Conservation (phyloP, 2,113 vertebrate genomes). For the Nothoprocta perdicaria region DNA sequence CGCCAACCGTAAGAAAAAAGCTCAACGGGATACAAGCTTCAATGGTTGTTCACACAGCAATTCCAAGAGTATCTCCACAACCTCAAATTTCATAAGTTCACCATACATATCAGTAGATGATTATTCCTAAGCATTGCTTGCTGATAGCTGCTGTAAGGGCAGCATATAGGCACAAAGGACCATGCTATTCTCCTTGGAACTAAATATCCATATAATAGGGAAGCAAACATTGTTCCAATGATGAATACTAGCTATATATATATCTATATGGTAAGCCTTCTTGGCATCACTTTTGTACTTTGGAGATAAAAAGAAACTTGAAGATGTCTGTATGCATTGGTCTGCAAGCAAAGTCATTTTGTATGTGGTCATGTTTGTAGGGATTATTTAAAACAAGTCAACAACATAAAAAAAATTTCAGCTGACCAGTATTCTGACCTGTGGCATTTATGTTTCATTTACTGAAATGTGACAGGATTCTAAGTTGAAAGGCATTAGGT, state of each 20-base stretch:
- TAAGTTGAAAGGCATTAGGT: not conserved
- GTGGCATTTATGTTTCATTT: not conserved
- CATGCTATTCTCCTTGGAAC: not conserved
- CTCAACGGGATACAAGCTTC: constrained; percentile 68
- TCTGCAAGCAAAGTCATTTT: not conserved
- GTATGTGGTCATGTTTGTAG: not conserved
- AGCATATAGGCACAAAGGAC: not conserved
- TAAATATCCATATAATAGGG: not conserved
- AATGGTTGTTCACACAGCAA: constrained; percentile 63
- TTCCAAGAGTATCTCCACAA: constrained; percentile 67
- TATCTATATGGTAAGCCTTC: not conserved
- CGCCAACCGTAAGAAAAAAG: constrained; percentile 74
- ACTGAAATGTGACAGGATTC: not conserved
- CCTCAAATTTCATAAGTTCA: constrained; percentile 77
- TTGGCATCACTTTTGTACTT: not conserved
- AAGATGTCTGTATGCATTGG: not conserved
- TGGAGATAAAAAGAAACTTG: not conserved
- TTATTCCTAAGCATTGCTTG: constrained; percentile 77
- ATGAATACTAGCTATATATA: not conserved
- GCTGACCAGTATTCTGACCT: not conserved
- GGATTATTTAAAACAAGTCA: not conserved
- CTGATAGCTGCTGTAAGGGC: not conserved
- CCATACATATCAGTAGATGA: constrained; percentile 78
- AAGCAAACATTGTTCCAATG: not conserved
- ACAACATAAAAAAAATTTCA: not conserved